Conservation (phyloP, 2,888 invertebrate species). For the Leucophenga maculata region DNA sequence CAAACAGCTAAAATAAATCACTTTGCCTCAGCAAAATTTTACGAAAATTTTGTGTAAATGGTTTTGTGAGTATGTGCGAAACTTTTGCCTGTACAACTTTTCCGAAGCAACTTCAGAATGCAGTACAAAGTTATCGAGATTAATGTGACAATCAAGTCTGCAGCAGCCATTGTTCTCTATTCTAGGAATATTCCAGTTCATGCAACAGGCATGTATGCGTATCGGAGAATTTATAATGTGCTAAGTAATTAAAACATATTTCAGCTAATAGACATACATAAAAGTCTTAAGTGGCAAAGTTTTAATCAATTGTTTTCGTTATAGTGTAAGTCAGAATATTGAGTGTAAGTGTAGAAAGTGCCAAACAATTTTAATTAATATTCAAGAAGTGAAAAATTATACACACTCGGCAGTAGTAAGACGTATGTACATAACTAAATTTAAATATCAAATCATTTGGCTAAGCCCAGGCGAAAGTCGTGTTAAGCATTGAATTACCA, state of each 20-base stretch:
- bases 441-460: too few species aligned
- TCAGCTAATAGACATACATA: conserved; percentile 8
- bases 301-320: background rate
- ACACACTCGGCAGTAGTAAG: too few species aligned
- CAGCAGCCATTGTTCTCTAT: background rate
- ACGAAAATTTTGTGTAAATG: too few species aligned
- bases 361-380: background rate
- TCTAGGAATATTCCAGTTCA: background rate
- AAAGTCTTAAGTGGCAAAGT: conserved; percentile 15
- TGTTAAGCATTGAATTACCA: too few species aligned
- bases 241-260: background rate
- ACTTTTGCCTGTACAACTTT: background rate
- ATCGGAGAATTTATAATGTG: conserved; percentile 1
- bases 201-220: too few species aligned
- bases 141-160: conserved; percentile 14
- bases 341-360: background rate
- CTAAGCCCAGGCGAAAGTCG: too few species aligned
- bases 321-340: background rate
- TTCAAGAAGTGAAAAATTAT: too few species aligned
- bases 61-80: too few species aligned
- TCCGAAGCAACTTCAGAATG: background rate
- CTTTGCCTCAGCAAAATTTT: background rate
- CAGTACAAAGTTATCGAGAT: conserved; percentile 31
- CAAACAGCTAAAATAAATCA: conserved; percentile 18
- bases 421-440: too few species aligned